A percentile compares a stretch with the other conserved stretches of the same genome.
These are phyloP conservation scores for Anarrhichthys ocellatus DNA, from an alignment of 2,113 vertebrate species.

Conservation along the genomic window DNA sequence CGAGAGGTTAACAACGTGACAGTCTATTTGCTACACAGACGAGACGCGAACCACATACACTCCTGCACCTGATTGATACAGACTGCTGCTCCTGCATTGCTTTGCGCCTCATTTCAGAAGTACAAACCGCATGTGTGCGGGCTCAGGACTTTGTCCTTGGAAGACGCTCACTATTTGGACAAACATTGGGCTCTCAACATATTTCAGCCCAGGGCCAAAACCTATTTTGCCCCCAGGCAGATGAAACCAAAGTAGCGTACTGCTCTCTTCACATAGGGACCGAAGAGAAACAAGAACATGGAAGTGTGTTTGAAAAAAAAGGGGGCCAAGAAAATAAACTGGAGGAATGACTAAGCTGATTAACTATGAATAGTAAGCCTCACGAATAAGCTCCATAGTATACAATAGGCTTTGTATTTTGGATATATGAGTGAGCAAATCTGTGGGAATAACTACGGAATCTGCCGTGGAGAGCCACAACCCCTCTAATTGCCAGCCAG, in stretches of 20 bases:
- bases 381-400: constrained; percentile 56
- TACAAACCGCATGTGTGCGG: constrained; percentile 49
- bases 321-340: constrained; percentile 67
- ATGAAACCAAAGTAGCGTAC: constrained; percentile 22
- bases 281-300: constrained; percentile 49
- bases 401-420: constrained; percentile 74
- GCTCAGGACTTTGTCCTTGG: constrained; percentile 35
- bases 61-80: constrained; percentile 51
- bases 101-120: constrained; percentile 55
- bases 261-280: constrained; percentile 39
- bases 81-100: constrained; percentile 49
- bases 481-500: constrained; percentile 53
- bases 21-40: constrained; percentile 69
- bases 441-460: constrained; percentile 49
- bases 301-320: constrained; percentile 31
- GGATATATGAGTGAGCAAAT: constrained; percentile 63
- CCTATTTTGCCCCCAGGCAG: constrained; percentile 58
- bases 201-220: constrained; percentile 67
- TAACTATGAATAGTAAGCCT: constrained; percentile 73
- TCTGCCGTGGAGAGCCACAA: constrained; percentile 48
- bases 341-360: constrained; percentile 75
- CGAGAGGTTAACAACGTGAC: constrained; percentile 71
- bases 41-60: constrained; percentile 62
- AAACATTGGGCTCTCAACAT: constrained; percentile 41
- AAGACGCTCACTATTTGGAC: constrained; percentile 51